phyloP scores from a whole-genome alignment of 2,797 vertebrate genomes.

The Alosa sapidissima region DNA sequence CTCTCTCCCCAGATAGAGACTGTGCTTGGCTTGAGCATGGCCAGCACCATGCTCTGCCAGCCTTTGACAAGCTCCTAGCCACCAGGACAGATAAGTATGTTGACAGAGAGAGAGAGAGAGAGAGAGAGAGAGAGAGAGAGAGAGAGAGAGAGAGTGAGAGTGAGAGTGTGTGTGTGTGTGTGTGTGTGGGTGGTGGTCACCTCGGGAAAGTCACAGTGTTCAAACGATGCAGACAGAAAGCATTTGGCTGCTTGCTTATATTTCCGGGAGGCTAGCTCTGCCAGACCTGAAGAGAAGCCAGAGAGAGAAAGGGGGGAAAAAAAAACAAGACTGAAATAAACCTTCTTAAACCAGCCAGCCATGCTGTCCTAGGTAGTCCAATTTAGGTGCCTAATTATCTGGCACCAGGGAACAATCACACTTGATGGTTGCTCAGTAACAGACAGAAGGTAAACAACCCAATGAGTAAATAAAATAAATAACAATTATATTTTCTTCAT shows the following conservation, averaged over 20 bases:
- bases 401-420: not conserved
- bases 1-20: not conserved
- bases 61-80: not conserved
- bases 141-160: too few relatives aligned
- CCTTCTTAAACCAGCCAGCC: not conserved
- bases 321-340: not conserved
- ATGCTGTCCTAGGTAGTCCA: not conserved
- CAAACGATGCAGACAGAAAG: conserved; percentile 95
- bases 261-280: conserved; percentile 93
- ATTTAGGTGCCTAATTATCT: not conserved
- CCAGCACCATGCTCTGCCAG: not conserved
- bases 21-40: not conserved
- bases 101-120: not conserved
- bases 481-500: not conserved
- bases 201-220: conserved; percentile 99
- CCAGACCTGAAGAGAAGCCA: conserved; percentile 77
- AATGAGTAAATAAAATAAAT: not conserved
- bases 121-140: not conserved
- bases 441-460: not conserved
- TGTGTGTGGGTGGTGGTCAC: conserved; percentile 59
- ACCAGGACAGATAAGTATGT: not conserved
- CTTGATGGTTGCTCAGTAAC: not conserved
- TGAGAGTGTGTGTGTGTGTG: not conserved
- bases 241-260: conserved; percentile 98
- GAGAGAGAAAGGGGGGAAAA: not conserved